A percentile compares a stretch with the other conserved stretches of the same genome.
phyloP scores from a whole-genome alignment of 1,140 invertebrate genomes.

The Nomia melanderi region DNA sequence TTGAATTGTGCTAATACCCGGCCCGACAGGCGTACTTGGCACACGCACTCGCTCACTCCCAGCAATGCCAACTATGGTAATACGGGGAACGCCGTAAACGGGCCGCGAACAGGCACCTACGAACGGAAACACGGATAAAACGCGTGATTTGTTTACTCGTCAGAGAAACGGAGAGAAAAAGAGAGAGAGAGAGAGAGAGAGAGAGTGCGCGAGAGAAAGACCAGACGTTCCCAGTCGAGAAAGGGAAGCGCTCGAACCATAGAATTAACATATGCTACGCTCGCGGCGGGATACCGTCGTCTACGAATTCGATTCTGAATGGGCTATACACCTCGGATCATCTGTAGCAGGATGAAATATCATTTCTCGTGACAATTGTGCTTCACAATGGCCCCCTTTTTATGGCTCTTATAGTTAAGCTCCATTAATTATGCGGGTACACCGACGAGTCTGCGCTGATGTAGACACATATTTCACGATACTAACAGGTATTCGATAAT shows the following conservation, averaged over 20 bases:
- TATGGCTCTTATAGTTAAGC: background rate
- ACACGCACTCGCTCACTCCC: slow-evolving; percentile 22
- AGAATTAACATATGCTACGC: slow-evolving; percentile 26
- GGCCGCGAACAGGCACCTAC: slow-evolving; percentile 16
- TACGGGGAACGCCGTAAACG: slow-evolving; percentile 36
- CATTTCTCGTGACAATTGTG: background rate
- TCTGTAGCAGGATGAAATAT: background rate
- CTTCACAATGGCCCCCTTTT: background rate
- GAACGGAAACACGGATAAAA: slow-evolving; percentile 61
- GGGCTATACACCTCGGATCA: background rate
- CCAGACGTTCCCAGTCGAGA: slow-evolving; percentile 9
- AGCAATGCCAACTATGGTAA: slow-evolving; percentile 47
- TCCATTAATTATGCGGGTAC: background rate
- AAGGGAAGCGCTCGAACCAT: slow-evolving; percentile 6
- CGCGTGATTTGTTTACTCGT: slow-evolving; percentile 47
- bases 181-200: slow-evolving; percentile 50
- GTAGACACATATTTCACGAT: background rate
- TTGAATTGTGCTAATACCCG: background rate
- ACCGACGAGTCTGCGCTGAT: background rate
- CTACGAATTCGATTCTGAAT: background rate
- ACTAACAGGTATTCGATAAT: background rate
- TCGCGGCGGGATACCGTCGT: slow-evolving; percentile 10
- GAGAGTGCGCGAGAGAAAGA: slow-evolving; percentile 51
- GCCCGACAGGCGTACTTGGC: slow-evolving; percentile 22
- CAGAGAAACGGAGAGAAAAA: no score